Evolutionary conservation across 2,113 vertebrate species (phyloP).

Genomic region (Oreochromis spilurus): DNA sequence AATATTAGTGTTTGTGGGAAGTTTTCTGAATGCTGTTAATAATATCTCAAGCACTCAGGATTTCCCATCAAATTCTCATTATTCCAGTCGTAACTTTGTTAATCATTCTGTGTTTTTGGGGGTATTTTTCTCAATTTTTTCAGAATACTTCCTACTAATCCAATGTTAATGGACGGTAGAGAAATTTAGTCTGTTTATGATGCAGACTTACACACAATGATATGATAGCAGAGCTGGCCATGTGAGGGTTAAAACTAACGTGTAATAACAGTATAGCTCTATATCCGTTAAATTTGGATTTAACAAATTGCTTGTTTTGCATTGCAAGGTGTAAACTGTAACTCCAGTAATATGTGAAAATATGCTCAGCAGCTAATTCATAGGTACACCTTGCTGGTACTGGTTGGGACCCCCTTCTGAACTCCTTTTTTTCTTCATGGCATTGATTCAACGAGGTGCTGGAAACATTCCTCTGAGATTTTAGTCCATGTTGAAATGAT

Average conservation of each 20-base stretch:
- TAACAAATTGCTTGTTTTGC: neutral
- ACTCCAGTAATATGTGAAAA: neutral
- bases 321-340: neutral
- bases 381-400: neutral
- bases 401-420: neutral
- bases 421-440: neutral
- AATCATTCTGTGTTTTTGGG: neutral
- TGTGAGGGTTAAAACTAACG: neutral
- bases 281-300: too few relatives aligned
- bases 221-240: neutral
- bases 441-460: neutral
- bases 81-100: neutral
- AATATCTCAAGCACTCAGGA: neutral
- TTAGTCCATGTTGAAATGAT: neutral
- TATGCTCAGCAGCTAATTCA: neutral
- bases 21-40: neutral
- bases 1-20: neutral
- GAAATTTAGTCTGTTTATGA: neutral
- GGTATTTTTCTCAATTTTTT: neutral
- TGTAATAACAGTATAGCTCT: neutral
- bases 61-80: neutral
- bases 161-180: neutral
- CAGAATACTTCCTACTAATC: neutral
- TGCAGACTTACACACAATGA: neutral
- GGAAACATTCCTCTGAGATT: neutral